These are phyloP conservation scores for Drosophila limbata DNA, from an alignment of 2,888 invertebrate species.

Conservation along the genomic window DNA sequence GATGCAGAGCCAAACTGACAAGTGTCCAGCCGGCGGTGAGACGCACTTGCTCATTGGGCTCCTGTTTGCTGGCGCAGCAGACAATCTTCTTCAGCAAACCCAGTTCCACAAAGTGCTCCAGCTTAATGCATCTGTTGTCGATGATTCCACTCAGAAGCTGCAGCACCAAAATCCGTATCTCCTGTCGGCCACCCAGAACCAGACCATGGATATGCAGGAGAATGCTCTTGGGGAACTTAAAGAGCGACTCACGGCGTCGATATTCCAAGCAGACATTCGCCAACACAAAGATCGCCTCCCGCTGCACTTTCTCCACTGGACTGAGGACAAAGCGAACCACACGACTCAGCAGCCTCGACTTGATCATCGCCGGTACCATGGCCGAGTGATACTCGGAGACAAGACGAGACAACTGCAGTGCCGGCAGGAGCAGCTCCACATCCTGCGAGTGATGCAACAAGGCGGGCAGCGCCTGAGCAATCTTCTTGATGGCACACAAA, in stretches of 20 bases:
- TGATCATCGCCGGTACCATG: slow-evolving; percentile 36
- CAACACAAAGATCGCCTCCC: slow-evolving; percentile 49
- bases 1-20: slow-evolving; percentile 43
- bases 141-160: slow-evolving; percentile 47
- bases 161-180: slow-evolving; percentile 45
- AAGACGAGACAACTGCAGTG: slow-evolving; percentile 41
- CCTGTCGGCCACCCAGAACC: slow-evolving; percentile 16
- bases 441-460: slow-evolving; percentile 33
- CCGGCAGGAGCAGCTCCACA: slow-evolving; percentile 35
- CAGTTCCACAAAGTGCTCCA: slow-evolving; percentile 38
- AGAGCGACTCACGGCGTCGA: slow-evolving; percentile 8
- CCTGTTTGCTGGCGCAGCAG: slow-evolving; percentile 38
- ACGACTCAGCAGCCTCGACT: slow-evolving; percentile 19
- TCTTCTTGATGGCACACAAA: slow-evolving; percentile 18
- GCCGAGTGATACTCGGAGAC: slow-evolving; percentile 56
- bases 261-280: slow-evolving; percentile 48
- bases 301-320: slow-evolving; percentile 49
- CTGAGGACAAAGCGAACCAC: slow-evolving; percentile 42
- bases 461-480: slow-evolving; percentile 20
- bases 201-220: slow-evolving; percentile 48
- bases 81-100: slow-evolving; percentile 41
- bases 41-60: slow-evolving; percentile 27
- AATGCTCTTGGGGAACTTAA: slow-evolving; percentile 39
- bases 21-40: slow-evolving; percentile 50
- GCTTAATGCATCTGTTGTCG: slow-evolving; percentile 49